Conservation (phyloP, 2,113 vertebrate species). For the Hassar affinis region DNA sequence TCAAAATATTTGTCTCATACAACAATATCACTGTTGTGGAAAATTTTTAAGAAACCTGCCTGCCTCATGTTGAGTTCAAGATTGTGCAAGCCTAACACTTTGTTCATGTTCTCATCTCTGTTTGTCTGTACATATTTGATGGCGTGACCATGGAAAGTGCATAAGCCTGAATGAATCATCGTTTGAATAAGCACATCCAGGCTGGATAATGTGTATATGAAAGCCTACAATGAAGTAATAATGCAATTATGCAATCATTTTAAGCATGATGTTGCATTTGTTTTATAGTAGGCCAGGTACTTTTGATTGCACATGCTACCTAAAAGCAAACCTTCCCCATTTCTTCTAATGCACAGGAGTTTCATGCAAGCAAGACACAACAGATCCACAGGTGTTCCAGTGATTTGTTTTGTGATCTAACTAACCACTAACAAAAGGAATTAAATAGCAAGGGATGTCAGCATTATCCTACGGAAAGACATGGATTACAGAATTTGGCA, state of each 20-base stretch:
- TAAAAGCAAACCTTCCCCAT: background rate
- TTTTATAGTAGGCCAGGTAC: background rate
- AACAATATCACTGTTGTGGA: constrained; percentile 10
- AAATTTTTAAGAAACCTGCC: constrained; percentile 26
- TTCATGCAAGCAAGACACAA: background rate
- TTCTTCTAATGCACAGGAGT: background rate
- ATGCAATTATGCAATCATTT: background rate
- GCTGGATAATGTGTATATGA: constrained; percentile 6
- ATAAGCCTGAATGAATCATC: constrained; percentile 24
- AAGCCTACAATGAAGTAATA: background rate
- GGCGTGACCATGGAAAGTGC: constrained; percentile 28
- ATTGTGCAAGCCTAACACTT: constrained; percentile 34
- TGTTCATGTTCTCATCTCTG: constrained; percentile 12
- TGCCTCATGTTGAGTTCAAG: constrained; percentile 28
- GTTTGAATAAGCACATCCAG: constrained; percentile 9
- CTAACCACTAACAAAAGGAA: background rate
- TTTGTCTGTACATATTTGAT: constrained; percentile 33
- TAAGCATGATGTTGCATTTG: constrained; percentile 3
- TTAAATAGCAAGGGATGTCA: background rate
- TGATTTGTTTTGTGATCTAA: background rate
- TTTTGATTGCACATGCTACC: background rate
- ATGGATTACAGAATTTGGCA: constrained; percentile 15
- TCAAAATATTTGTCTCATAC: constrained; percentile 18
- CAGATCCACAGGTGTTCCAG: background rate
- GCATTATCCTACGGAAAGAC: background rate